Evolutionary conservation across 2,888 invertebrate species (phyloP), one percentile per base, ranked within the genome.

Genomic region (Acanthosoma haemorrhoidale): DNA sequence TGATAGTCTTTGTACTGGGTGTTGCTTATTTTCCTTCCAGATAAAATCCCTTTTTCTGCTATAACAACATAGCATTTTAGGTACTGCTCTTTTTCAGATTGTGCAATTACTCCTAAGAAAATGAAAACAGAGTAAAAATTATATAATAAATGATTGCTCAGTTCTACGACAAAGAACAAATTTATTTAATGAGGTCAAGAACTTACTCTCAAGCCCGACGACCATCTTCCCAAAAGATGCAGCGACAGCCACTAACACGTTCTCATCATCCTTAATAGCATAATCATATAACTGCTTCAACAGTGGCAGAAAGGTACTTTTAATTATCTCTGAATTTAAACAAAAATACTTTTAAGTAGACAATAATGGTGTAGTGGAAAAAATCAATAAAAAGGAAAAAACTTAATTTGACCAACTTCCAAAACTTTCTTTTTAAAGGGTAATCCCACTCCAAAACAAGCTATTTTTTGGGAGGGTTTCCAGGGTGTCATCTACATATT

Each of bases 241-340:
- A 8, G 72, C 70, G 25, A 74, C 59, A 11, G 68, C 67, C 8
- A 71, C 21, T 21, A 73, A 31, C 15, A 72, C 43, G 32, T 66
- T 60, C 31, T 71, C 71, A 43, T 72, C 71, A 60, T 64, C 69
- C 25, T 70, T 71, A 59, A 72, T 72, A 34, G 73, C 72, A 51
- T 68, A 69, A 13, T 68, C 67, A 13, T 71, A 61, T 13, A 73
- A 32, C 60, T 74, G 72, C 25, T 69, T 72, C 15, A 73, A 60
- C 4, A 73, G 63, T 4, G 74, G 74, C 8, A 73, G 13, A 13
- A 73, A 29, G n/a, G 69, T 59, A 18, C 39, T 70, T 38, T 70
- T 70, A 41, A 74, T 66, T 34, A 70, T 64, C 69, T 70, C 74
- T 74, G 71, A 43, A 71, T 72, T 21, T 36, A 16, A 38, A 66